Base-by-base conservation (phyloP, 2,888 invertebrate genomes). In the Rosalia funebris region DNA sequence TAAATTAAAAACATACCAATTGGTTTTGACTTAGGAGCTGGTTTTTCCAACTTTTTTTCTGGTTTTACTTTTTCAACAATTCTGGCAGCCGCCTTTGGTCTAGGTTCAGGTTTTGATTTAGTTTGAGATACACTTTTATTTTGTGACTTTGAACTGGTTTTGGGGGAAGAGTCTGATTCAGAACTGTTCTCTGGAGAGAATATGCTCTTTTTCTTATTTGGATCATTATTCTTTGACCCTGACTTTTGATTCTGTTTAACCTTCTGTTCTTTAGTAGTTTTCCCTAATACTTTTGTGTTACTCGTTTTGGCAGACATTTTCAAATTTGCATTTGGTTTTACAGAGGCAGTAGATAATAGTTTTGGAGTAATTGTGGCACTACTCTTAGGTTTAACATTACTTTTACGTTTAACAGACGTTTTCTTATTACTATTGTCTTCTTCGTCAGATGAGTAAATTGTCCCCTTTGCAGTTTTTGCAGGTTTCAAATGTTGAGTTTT, bases 181-280 rank as follows among this genome's bases (percentile, higher is more conserved):
- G 88, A 88, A 65, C 88, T 87, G 66, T 92, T 92, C 69, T 91
- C 92, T 0, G 92, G 92, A 53, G 92, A 92, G 74, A 92, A 92
- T 73, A 92, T 92, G 74, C 92, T 91, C 76, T 91, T 91, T 77
- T 89, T 90, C 74, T 90, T 91, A 39, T 75, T 79, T 34, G 71
- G 64, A 66, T 78, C 79, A 25, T 52, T 57, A 20, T 63, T 69
- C 56, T 61, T 69, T 39, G 54, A 58, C 10, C 47, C 41, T 36
- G 52, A 31, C 58, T 56, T 56, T 63, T 69, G n/a, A 58, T 44
- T 39, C 54, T 41, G 46, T 44, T 54, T 64, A 62, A 46, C 44
- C 48, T 68, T 61, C 62, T 45, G 45, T 62, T 71, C 69, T 71
- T 73, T 57, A 69, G 62, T 46, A 11, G 44, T 4, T 45, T 62